Evolutionary conservation across 1,140 invertebrate species (phyloP), one percentile per base, ranked within the genome.

Genomic region (Reticulitermes speratus): DNA sequence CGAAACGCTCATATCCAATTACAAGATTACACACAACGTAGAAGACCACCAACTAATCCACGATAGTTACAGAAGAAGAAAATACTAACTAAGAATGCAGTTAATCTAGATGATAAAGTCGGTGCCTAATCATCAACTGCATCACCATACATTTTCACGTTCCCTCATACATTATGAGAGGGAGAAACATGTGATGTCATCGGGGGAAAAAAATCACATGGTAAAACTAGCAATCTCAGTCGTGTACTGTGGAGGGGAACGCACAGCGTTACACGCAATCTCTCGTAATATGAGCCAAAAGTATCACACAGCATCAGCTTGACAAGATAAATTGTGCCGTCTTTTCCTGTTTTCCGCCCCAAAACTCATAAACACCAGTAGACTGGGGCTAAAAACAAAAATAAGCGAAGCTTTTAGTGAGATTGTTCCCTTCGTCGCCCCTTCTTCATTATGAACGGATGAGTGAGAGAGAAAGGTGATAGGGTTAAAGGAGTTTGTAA

Each of bases 341-440:
- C 65, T 75, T 75, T 75, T 75, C 65, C 65, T 75, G 65, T 75
- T 75, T 75, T 75, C 65, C 65, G 65, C 65, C 65, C 65, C 65
- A 75, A 75, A 75, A 75, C 65, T 75, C 65, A 75, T 75, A 75
- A 75, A 75, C 65, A 75, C 65, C 25, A 75, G 65, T 5, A 75
- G 65, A 75, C 65, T 55, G 65, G 25, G n/a, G 25, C 65, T 30
- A 75, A 75, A 75, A 75, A 75, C 65, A 75, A 75, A 75, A 75
- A 75, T 75, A 75, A 75, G 65, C n/a, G 65, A 75, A 30, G 65
- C 65, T 75, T 75, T 75, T 75, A 75, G 65, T 75, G 65, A 75
- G 65, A 75, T 75, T 75, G 65, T 30, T 75, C 65, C 65, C 25
- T 16, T 5, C 52, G 52, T 55, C 19, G 19, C 52, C 19, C 8